Conservation (phyloP, 2,888 invertebrate species). For the Cataglyphis albicans region DNA sequence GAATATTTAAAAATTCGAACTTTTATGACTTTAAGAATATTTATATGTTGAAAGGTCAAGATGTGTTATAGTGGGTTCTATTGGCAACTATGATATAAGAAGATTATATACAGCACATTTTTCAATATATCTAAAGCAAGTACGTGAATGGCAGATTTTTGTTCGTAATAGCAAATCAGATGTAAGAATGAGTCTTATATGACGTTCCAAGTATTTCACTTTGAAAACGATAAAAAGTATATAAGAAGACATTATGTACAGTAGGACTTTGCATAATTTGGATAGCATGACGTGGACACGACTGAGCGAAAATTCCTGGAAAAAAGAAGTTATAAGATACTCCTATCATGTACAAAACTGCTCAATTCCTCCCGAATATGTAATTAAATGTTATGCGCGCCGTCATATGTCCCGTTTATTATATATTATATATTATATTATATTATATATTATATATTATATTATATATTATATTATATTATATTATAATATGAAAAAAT, state of each 20-base stretch:
- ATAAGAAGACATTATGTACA: constrained; percentile 16
- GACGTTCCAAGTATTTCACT: neutral
- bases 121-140: neutral
- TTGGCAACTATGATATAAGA: neutral
- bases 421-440: too few species aligned
- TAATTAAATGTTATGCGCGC: neutral
- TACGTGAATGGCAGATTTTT: neutral
- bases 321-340: neutral
- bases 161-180: neutral
- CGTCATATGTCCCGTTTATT: neutral
- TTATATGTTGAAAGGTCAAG: neutral
- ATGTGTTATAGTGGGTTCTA: neutral
- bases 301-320: neutral
- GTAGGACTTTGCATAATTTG: neutral
- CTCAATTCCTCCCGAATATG: neutral
- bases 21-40: neutral
- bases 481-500: neutral
- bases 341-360: neutral
- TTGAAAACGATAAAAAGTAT: constrained; percentile 13
- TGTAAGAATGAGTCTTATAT: neutral
- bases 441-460: too few species aligned
- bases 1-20: neutral
- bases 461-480: too few species aligned
- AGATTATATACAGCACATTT: neutral
- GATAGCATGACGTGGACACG: neutral